phyloP scores from a whole-genome alignment of 2,113 vertebrate species.

The Elachura formosa region DNA sequence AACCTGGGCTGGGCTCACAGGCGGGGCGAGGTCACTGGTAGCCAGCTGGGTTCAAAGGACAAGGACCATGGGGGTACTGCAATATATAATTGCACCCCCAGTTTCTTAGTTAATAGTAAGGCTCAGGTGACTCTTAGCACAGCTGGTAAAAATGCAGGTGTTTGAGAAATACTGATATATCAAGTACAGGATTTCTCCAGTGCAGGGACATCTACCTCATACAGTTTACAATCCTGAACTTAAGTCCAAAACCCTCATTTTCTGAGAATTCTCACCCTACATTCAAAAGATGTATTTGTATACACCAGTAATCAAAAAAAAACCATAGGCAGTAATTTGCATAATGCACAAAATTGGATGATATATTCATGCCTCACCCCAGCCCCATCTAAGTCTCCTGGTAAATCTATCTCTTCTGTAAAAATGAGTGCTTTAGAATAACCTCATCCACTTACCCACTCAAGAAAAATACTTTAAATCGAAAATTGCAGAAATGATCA shows the following conservation, averaged over 20 bases:
- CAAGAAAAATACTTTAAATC: not conserved
- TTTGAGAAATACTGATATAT: not conserved
- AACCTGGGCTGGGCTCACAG: accelerated
- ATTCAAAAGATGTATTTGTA: not conserved
- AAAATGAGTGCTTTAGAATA: not conserved
- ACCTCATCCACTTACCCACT: not conserved
- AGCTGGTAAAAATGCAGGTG: not conserved
- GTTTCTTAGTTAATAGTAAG: not conserved
- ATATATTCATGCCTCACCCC: not conserved
- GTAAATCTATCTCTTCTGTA: not conserved
- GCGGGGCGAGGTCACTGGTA: not conserved
- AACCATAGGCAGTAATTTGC: not conserved
- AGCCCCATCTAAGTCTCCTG: not conserved
- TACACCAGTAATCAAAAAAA: not conserved
- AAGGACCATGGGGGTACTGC: not conserved
- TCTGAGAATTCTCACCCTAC: not conserved
- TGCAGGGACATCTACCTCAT: not conserved
- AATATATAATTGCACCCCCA: not conserved
- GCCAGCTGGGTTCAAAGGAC: not conserved
- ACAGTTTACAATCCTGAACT: not conserved
- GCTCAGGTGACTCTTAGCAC: not conserved
- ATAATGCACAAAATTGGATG: not conserved
- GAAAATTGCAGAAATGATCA: not conserved
- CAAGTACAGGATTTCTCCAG: not conserved
- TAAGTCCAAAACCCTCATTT: not conserved